Conservation (phyloP, 2,888 invertebrate species). For the Pyrrhia umbra region DNA sequence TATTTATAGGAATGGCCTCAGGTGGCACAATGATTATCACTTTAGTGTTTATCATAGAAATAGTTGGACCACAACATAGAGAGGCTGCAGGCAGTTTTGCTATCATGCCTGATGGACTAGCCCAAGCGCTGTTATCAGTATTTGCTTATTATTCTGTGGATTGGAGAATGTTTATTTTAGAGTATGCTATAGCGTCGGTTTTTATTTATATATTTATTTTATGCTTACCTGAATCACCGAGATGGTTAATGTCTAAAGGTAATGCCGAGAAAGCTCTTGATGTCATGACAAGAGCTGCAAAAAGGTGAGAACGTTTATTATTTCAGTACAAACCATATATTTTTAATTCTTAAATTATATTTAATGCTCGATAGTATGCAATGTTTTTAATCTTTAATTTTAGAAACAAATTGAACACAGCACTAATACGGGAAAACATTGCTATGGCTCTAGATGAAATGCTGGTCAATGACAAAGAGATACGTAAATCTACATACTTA, state of each 20-base stretch:
- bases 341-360: too few relatives aligned
- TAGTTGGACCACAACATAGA: constrained; percentile 88
- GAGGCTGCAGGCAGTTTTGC: constrained; percentile 74
- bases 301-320: constrained; percentile 58
- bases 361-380: neutral
- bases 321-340: neutral
- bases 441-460: constrained; percentile 63
- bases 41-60: constrained; percentile 89
- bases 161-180: constrained; percentile 72
- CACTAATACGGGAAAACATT: constrained; percentile 66
- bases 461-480: constrained; percentile 60
- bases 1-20: constrained; percentile 92
- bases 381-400: constrained; percentile 37
- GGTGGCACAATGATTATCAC: constrained; percentile 93
- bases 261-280: constrained; percentile 66
- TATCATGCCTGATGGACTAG: constrained; percentile 71
- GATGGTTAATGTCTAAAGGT: constrained; percentile 76
- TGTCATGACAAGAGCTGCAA: constrained; percentile 71
- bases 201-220: constrained; percentile 66
- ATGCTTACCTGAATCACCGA: constrained; percentile 74
- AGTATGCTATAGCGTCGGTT: constrained; percentile 63
- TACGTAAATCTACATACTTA: constrained; percentile 61
- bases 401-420: constrained; percentile 71
- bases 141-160: constrained; percentile 72
- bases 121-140: constrained; percentile 69